A percentile compares a stretch with the other conserved stretches of the same genome.
phyloP scores from a whole-genome alignment of 2,113 vertebrate genomes.

The Sylvilagus bachmani region DNA sequence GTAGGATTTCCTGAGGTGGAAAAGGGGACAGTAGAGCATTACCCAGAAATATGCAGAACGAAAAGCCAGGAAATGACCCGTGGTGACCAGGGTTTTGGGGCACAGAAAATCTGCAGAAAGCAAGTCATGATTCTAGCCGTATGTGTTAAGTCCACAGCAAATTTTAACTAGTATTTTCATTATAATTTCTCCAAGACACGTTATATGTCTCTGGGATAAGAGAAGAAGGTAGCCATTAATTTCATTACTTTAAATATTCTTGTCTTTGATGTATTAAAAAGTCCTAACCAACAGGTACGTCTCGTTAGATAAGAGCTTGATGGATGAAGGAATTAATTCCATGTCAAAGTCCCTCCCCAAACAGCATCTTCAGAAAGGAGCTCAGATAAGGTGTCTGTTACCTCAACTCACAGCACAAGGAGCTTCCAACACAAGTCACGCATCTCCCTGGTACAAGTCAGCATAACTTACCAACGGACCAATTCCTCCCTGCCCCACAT shows the following conservation, averaged over 20 bases:
- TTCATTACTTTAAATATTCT: background rate
- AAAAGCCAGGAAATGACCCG: background rate
- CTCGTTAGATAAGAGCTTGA: background rate
- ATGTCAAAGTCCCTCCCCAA: background rate
- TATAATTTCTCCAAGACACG: background rate
- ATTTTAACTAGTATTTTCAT: background rate
- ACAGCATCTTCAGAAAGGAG: background rate
- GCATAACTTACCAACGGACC: constrained; percentile 18
- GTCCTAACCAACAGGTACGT: background rate
- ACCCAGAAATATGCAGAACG: background rate
- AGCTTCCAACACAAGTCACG: background rate
- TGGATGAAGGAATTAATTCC: background rate
- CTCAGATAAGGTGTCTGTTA: background rate
- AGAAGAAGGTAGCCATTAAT: background rate
- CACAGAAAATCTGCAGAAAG: background rate
- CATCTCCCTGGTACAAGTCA: background rate
- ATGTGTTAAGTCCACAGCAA: background rate
- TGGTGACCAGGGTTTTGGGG: background rate
- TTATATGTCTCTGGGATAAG: background rate
- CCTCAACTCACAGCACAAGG: background rate
- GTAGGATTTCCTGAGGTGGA: background rate
- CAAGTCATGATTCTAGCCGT: background rate
- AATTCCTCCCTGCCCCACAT: background rate
- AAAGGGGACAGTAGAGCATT: background rate
- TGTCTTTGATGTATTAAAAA: background rate